A percentile compares a stretch with the other conserved stretches of the same genome.
Conservation (phyloP, 2,888 invertebrate species). For the Mesorhabditis belari region DNA sequence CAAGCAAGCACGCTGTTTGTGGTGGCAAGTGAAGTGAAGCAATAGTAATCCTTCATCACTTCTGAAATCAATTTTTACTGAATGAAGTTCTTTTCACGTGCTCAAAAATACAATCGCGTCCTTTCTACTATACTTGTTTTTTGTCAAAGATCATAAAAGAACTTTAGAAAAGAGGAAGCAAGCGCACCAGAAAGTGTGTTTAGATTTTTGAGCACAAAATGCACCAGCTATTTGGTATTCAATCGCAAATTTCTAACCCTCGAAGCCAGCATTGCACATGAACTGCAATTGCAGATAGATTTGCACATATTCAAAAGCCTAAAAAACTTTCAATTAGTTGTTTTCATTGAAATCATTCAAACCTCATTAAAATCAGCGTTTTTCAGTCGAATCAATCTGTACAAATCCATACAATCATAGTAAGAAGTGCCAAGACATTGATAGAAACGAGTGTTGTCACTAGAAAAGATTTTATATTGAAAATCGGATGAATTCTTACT, state of each 20-base stretch:
- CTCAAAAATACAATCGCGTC: too few relatives aligned
- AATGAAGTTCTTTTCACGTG: too few relatives aligned
- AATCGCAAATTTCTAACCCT: slow-evolving; percentile 12
- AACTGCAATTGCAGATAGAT: slow-evolving; percentile 32
- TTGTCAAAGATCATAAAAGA: too few relatives aligned
- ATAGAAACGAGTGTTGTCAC: slow-evolving; percentile 19
- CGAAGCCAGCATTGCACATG: slow-evolving; percentile 37
- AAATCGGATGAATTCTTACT: too few relatives aligned
- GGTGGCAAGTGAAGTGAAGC: slow-evolving; percentile 15
- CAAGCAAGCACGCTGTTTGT: slow-evolving; percentile 15
- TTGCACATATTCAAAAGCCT: slow-evolving; percentile 33
- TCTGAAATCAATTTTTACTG: slow-evolving; percentile 12
- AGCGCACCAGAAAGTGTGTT: too few relatives aligned
- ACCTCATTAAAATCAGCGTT: slow-evolving; percentile 18
- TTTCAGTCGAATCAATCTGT: slow-evolving; percentile 21
- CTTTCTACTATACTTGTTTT: too few relatives aligned
- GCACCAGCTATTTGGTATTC: too few relatives aligned
- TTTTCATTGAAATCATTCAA: background rate
- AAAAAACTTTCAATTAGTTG: background rate
- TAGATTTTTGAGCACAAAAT: too few relatives aligned
- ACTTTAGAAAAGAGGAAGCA: too few relatives aligned
- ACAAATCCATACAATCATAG: slow-evolving; percentile 31
- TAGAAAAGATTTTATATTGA: too few relatives aligned
- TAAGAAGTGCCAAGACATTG: slow-evolving; percentile 39
- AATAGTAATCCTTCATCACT: slow-evolving; percentile 20